Base-by-base conservation (phyloP, 2,797 vertebrate species). In the Caiman crocodilus region DNA sequence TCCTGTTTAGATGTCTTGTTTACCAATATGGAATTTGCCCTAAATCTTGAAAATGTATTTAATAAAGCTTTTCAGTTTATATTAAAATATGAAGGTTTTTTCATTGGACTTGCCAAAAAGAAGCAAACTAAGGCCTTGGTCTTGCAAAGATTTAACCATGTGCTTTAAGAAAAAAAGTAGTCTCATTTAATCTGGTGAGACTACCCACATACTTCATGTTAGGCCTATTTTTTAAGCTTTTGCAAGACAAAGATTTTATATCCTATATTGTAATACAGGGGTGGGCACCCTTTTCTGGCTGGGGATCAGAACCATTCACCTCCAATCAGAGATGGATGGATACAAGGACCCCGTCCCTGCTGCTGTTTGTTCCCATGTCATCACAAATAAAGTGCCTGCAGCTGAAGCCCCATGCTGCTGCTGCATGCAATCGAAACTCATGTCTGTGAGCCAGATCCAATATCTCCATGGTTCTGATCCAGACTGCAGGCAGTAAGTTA, bases 121-220 rank as follows among this genome's bases (percentile, higher is more conserved):
- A 87, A 92, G 18, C 1, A 3, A 35, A 26, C 28, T 61, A 7
- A 55, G 76, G 12, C 57, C 23, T 32, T 85, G 8, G 20, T 65
- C 28, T 10, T 88, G 59, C 14, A 73, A 71, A 73, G 35, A 83
- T 83, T 90, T 92, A 78, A 77, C 63, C 5, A 16, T 64, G 25
- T 80, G 28, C n/a, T 79, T 88, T 79, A 82, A 90, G 91, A 94
- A 69, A 75, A 73, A 69, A 82, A 85, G 16, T 76, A 84, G 14
- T 73, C 6, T 21, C 16, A 35, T 1, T 88, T 42, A 94, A 82
- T 23, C 69, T 28, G 59, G 26, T 80, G 56, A 75, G 63, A 14
- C 4, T 71, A 64, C 79, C 92, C 87, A 82, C 59, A 64, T 76
- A 82, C 9, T 84, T 83, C 79, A 90, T 71, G 57, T 17, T 79